Evolutionary conservation across 1,140 invertebrate species (phyloP).

Genomic region (Proales similis): DNA sequence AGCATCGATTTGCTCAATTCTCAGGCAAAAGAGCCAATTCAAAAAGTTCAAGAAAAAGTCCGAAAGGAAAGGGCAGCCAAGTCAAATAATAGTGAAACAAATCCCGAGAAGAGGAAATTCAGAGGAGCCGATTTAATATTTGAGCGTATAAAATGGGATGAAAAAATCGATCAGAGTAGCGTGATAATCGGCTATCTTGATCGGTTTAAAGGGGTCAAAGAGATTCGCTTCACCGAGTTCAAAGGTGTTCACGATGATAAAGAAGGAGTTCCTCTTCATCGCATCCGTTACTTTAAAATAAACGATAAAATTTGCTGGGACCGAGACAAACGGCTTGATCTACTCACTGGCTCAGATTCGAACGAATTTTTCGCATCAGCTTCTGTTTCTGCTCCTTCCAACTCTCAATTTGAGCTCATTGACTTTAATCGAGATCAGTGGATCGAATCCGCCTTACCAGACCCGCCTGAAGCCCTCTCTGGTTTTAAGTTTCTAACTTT

Average conservation of each 20-base stretch:
- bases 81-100: too few species aligned
- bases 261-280: constrained; percentile 21
- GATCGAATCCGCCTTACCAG: background rate
- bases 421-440: background rate
- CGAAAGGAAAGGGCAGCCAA: background rate
- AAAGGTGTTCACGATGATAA: constrained; percentile 26
- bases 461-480: background rate
- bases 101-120: constrained; percentile 19
- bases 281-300: constrained; percentile 33
- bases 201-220: constrained; percentile 29
- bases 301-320: constrained; percentile 24
- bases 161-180: constrained; percentile 14
- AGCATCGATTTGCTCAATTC: constrained; percentile 3
- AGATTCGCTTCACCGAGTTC: constrained; percentile 35
- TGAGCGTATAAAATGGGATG: constrained; percentile 27
- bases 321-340: constrained; percentile 16
- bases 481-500: constrained; percentile 16
- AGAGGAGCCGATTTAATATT: constrained; percentile 33
- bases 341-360: constrained; percentile 21
- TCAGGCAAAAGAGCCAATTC: background rate
- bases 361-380: background rate
- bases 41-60: background rate
- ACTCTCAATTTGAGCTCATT: background rate
- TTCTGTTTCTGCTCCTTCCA: background rate
- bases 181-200: constrained; percentile 35